Evolutionary conservation across 2,888 invertebrate genomes (phyloP), one percentile per base, ranked within the genome.

Genomic region (Agrochola circellaris): DNA sequence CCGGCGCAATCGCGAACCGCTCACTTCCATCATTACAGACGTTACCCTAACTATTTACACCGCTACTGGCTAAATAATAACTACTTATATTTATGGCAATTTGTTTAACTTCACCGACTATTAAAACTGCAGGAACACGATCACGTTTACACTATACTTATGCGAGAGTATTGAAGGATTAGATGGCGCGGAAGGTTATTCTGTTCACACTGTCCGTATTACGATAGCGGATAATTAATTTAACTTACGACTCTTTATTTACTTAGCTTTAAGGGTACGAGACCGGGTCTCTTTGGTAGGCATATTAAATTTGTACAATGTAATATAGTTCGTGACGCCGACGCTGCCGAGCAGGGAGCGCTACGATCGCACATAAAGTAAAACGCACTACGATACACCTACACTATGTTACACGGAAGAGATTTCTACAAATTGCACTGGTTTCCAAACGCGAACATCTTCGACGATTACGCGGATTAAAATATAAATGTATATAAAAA

Each of bases 281-380:
- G 97, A 97, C 97, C 97, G 96, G 93, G 97, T 97, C 97, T 97
- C 97, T 97, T 97, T 97, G 97, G 97, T 97, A 97, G 97, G 96
- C 95, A 95, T 97, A 95, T 94, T 94, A 93, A 93, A 96, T 97
- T 97, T 97, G 97, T 97, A 97, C 97, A 97, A 97, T 95, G 95
- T 95, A 93, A 93, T 92, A 95, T 93, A 95, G 96, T 95, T 93
- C 93, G 90, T 94, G 94, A 92, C 94, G 93, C 93, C 93, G 93
- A 91, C 93, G 91, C 91, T 87, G 89, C 90, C 93, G 90, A 90
- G 90, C 90, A 89, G 91, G 90, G 90, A 90, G 93, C 93, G 92
- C 91, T 92, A 90, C 93, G 90, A 90, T 91, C 93, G 94, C 95
- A 92, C 93, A 91, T 92, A 91, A 93, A 93, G 92, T 92, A 92